Evolutionary conservation across 2,888 invertebrate genomes (phyloP), one percentile per base, ranked within the genome.

Genomic region (Philereme vetulata): DNA sequence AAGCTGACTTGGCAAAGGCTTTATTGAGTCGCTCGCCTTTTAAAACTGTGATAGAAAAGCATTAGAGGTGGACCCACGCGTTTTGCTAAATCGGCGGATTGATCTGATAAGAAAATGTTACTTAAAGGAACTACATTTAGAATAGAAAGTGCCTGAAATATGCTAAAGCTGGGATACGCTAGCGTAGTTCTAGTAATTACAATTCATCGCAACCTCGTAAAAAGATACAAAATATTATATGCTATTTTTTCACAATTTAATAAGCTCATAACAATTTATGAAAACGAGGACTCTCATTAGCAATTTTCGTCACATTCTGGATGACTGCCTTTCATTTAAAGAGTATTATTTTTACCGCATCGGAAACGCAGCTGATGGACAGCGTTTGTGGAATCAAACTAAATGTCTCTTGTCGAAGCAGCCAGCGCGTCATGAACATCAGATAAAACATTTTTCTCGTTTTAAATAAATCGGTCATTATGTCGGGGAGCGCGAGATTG

Each of bases 391-490:
- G 55, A 60, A 48, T 53, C 55, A 35, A 47, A 62, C 56, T 62
- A 46, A 47, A 57, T 67, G 60, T 51, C 60, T 64, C 59, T 64
- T 62, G 57, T 67, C 62, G 64, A 70, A 65, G 63, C 68, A 68
- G 67, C 62, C 69, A 56, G 59, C 61, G 53, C 59, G 66, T 70
- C 60, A 69, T 69, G 68, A 71, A 67, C 67, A 80, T 79, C 72
- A 70, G 78, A 79, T 78, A 77, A 78, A 81, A 81, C 74, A 81
- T 80, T 81, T 82, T 84, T 81, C 76, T 79, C 80, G 79, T 85
- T 85, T 76, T 73, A 70, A 78, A 80, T 82, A 84, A 66, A 87
- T 85, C 80, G 80, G 69, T 85, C 80, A 82, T 87, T 83, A 84
- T 75, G 76, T 78, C 78, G 71, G 74, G 75, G 61, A 74, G 72